Evolutionary conservation across 2,113 vertebrate species (phyloP).

Genomic region (Trichomycterus rosablanca): DNA sequence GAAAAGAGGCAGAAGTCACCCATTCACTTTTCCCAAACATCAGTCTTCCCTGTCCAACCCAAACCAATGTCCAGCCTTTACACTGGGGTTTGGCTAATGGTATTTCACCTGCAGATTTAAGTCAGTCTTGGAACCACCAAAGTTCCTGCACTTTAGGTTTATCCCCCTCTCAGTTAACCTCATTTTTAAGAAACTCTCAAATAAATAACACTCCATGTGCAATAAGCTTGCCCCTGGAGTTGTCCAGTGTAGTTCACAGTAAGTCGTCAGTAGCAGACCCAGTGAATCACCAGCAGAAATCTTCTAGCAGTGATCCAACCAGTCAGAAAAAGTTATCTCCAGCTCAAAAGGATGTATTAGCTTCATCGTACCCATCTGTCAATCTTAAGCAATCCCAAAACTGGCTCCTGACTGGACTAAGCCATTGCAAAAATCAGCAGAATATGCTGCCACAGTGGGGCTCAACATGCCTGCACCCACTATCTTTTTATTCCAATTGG

Average conservation of each 20-base stretch:
- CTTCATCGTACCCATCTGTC: neutral
- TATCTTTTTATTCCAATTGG: conserved; percentile 41
- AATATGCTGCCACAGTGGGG: conserved; percentile 52
- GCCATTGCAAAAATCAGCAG: conserved; percentile 13
- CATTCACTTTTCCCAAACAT: neutral
- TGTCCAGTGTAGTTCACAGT: conserved; percentile 13
- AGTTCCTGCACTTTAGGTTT: neutral
- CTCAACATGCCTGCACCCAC: conserved; percentile 30
- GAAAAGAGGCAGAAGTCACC: neutral
- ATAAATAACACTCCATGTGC: neutral
- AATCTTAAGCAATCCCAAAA: conserved; percentile 19
- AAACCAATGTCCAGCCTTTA: conserved; percentile 3
- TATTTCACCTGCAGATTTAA: conserved; percentile 1
- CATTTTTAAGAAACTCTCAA: neutral
- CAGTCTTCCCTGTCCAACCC: neutral
- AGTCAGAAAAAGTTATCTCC: neutral
- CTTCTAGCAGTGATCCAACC: conserved; percentile 39
- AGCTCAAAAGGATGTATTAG: neutral
- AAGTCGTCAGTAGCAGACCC: too few species aligned
- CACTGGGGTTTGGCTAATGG: conserved; percentile 15
- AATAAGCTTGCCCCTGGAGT: neutral
- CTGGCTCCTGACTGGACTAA: conserved; percentile 45
- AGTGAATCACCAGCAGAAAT: conserved; percentile 44
- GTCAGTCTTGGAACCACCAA: neutral
- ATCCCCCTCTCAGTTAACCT: neutral